phyloP scores from a whole-genome alignment of 2,797 vertebrate genomes.

The Cirrhinus molitorella region DNA sequence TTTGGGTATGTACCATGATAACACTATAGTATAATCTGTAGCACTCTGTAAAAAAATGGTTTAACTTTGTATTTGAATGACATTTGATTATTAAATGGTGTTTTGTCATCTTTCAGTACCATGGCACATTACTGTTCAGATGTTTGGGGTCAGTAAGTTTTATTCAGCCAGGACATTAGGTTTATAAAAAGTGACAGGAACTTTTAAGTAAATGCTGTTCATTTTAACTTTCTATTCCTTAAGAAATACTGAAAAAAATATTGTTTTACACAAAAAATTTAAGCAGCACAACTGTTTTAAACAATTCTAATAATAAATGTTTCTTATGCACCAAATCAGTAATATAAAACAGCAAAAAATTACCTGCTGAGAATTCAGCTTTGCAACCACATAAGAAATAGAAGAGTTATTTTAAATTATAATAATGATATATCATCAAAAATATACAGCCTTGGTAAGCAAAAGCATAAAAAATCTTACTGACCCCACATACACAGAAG shows the following conservation, averaged over 20 bases:
- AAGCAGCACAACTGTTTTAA: not conserved
- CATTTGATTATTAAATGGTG: not conserved
- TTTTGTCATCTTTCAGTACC: not conserved
- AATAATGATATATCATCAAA: too few species aligned
- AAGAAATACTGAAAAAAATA: not conserved
- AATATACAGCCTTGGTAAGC: not conserved
- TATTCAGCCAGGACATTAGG: not conserved
- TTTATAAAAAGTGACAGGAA: not conserved
- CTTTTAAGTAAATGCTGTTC: too few species aligned
- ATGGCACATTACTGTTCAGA: not conserved
- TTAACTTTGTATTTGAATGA: not conserved
- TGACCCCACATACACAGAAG: not conserved
- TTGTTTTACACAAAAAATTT: not conserved
- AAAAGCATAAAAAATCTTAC: not conserved
- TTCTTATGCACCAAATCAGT: not conserved
- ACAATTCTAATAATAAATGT: not conserved
- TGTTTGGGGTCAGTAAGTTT: not conserved
- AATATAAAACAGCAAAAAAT: not conserved
- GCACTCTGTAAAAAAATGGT: not conserved
- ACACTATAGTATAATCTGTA: not conserved
- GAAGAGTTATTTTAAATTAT: too few species aligned
- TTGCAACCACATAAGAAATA: too few species aligned
- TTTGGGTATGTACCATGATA: not conserved
- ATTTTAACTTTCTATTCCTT: not conserved
- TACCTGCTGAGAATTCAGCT: too few species aligned